Percentiles rank a stretch among this genome's conserved stretches.
Conservation (phyloP, 2,113 vertebrate species). For the Heteronetta atricapilla region DNA sequence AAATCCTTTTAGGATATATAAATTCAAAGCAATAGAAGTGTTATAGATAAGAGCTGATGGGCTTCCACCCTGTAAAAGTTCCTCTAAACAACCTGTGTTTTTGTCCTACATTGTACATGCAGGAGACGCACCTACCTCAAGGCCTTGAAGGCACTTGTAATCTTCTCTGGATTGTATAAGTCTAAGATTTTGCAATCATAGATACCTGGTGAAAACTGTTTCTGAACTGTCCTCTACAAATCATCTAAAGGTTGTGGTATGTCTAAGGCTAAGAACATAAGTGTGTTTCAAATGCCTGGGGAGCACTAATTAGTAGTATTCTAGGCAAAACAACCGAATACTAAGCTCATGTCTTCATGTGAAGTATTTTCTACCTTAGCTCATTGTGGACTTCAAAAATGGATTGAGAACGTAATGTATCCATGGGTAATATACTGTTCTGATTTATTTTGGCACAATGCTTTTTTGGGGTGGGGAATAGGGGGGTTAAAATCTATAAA, state of each 20-base stretch:
- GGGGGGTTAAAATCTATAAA: neutral
- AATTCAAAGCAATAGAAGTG: no score
- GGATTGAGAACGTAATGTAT: neutral
- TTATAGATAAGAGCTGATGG: no score
- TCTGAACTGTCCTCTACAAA: neutral
- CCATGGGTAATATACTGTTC: neutral
- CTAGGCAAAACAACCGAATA: neutral
- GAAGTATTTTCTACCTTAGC: neutral
- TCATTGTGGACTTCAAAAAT: neutral
- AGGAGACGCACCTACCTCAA: no score
- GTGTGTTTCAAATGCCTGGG: neutral
- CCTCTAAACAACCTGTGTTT: no score
- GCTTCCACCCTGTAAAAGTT: no score
- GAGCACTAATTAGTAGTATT: neutral
- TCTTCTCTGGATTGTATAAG: neutral
- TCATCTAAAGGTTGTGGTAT: neutral
- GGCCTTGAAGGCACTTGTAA: no score
- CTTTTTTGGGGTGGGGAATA: neutral
- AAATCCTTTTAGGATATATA: no score
- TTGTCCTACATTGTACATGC: no score
- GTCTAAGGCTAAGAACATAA: neutral
- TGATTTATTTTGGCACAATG: neutral
- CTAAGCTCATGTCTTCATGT: neutral
- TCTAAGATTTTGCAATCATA: neutral
- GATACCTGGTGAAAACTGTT: neutral